Evolutionary conservation across 2,888 invertebrate species (phyloP).

Genomic region (Acanthococcus lagerstroemiae): DNA sequence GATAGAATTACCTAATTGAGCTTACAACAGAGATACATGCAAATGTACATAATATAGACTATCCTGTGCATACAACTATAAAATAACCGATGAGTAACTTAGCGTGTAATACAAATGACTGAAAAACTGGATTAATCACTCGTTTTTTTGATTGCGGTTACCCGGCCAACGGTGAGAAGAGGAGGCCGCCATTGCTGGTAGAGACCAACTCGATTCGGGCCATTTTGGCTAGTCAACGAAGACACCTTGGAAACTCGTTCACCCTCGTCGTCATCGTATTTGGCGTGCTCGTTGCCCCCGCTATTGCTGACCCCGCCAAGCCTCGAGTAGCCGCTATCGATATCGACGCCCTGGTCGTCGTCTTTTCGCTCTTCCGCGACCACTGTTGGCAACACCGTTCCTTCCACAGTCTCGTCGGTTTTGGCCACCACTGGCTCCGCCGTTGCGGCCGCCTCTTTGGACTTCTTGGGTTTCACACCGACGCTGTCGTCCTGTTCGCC

Average conservation of each 20-base stretch:
- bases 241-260: conserved; percentile 20
- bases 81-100: no score
- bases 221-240: conserved; percentile 15
- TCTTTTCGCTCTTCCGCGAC: conserved; percentile 1
- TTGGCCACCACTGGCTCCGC: neutral
- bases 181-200: no score
- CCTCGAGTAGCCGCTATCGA: no score
- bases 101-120: no score
- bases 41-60: no score
- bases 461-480: neutral
- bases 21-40: no score
- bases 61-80: no score
- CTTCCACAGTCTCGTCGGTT: neutral
- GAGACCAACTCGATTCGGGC: neutral
- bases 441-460: neutral
- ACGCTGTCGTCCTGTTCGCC: neutral
- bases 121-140: no score
- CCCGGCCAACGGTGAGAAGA: no score
- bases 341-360: no score
- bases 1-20: no score
- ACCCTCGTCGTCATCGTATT: neutral
- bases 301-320: neutral
- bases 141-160: no score
- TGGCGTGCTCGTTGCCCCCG: neutral
- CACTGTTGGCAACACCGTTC: neutral